Base-by-base conservation (phyloP, 92 coral and sea anemone genomes). In the Hydrozoanthus gracilis region DNA sequence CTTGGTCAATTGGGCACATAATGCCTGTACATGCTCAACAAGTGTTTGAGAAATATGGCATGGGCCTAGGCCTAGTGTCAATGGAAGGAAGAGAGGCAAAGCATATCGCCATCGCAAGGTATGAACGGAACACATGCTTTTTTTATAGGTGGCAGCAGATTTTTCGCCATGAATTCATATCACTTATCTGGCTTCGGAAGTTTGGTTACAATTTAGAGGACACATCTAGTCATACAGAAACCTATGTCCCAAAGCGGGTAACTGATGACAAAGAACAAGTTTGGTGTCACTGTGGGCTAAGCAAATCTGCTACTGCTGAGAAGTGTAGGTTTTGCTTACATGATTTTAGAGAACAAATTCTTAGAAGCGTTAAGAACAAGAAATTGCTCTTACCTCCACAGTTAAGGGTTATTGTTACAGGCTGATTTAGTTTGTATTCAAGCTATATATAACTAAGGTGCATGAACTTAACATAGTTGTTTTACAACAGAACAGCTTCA, bases 71-170 rank as follows among this genome's bases (percentile, higher is more conserved):
- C 44, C 86, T 90, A 8, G 87, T 87, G 64, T 90, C 90, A 5
- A 64, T 87, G 90, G 88, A 91, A 84, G 93, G 93, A 2, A 83
- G 93, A 82, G 93, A 90, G 51, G 87, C 90, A 5, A 90, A 90
- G 49, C 93, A 90, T 87, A 76, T 90, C 14, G 72, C 86, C 8
- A 87, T 87, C 46, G 46, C 86, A 35, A 91, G 73, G 45, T 91
- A 87, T 66, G 71, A 86, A 44, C 6, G 52, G 4, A 91, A 91
- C 78, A 91, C 93, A 2, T 82, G 10, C 61, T 87, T 64, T 88
- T 51, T 77, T 70, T 64, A 86, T 15, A 46, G 93, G 12, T 87
- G 93, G 93, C 78, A 91, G 70, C 93, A 91, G 82, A 87, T 91
- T 5, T 83, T 87, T 45, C 82, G 77, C 8, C 91, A 91, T 68